Conservation (phyloP, 1,140 invertebrate genomes). For the Geopemphigus sp. region DNA sequence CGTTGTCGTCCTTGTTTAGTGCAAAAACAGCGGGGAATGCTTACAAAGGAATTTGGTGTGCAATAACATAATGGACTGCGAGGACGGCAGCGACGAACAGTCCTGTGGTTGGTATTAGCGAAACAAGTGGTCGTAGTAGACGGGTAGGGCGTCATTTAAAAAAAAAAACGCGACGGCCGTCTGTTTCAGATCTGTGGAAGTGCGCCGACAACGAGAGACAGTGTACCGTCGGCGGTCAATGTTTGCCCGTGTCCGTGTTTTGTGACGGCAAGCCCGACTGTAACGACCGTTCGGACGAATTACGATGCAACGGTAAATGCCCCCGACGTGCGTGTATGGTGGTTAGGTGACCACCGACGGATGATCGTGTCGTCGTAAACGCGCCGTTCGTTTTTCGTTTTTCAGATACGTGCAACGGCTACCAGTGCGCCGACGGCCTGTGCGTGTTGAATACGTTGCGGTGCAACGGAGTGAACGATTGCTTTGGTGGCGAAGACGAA, state of each 20-base stretch:
- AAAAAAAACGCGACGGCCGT: too few relatives aligned
- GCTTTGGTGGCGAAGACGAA: conserved; percentile 67
- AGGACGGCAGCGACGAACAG: conserved; percentile 69
- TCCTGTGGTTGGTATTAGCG: conserved; percentile 59
- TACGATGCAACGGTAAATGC: conserved; percentile 57
- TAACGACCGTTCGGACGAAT: conserved; percentile 65
- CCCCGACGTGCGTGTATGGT: neutral
- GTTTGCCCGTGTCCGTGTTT: conserved; percentile 62
- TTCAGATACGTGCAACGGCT: conserved; percentile 59
- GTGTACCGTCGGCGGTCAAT: conserved; percentile 59
- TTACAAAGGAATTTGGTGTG: conserved; percentile 70
- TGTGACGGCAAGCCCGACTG: conserved; percentile 71
- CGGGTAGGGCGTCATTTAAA: too few relatives aligned
- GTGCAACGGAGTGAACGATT: conserved; percentile 67
- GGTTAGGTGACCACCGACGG: too few relatives aligned
- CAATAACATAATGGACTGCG: conserved; percentile 70
- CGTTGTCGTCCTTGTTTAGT: conserved; percentile 57
- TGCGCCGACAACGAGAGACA: conserved; percentile 63
- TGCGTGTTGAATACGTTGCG: conserved; percentile 62
- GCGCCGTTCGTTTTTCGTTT: conserved; percentile 51
- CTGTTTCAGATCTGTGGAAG: conserved; percentile 56
- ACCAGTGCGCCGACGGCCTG: conserved; percentile 60
- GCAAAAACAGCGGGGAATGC: conserved; percentile 69
- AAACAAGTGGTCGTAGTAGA: too few relatives aligned
- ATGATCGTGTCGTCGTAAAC: too few relatives aligned